Base-by-base conservation (phyloP, 2,888 invertebrate genomes). In the Nebria salina region DNA sequence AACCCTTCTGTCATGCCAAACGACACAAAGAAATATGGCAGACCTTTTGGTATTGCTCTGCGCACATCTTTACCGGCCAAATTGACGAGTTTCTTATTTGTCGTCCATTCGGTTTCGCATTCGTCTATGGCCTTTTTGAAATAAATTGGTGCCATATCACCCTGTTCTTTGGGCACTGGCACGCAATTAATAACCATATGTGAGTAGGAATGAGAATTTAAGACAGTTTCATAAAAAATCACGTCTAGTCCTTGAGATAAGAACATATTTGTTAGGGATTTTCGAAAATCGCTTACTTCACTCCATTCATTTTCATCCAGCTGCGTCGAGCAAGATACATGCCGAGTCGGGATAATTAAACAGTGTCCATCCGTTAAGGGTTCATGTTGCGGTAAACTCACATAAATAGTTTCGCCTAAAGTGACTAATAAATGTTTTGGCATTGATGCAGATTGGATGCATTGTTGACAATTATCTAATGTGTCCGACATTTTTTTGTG, bases 121-220 rank as follows among this genome's bases (percentile, higher is more conserved):
- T 99, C 99, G 85, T 96, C 92, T 81, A 99, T 93, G 0, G 98
- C 98, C 91, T 99, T 99, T 92, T 98, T 98, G 88, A 99, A 99
- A 89, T 98, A 99, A 86, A 99, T 97, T 0, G 98, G 96, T 3
- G 97, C 96, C 89, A 95, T 90, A 85, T 97, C 97, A 0, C 96
- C 97, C 20, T 93, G 91, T 88, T 97, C 96, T 85, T 92, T 92
- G 3, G 95, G 94, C 82, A 98, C 85, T 0, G 99, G 98, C 9
- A 99, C 91, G 90, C 98, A 98, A 86, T 98, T 96, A 75, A 98
- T 91, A 66, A 91, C 91, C 93, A 98, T 93, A 87, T 99, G 99
- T 0, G 96, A 95, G 84, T 93, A 92, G 84, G 91, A 91, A 83
- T 94, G 91, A 34, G 96, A 90, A 86, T 92, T 92, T 85, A 93